Evolutionary conservation across 2,888 invertebrate species (phyloP).

Genomic region (Onchidella celtica): DNA sequence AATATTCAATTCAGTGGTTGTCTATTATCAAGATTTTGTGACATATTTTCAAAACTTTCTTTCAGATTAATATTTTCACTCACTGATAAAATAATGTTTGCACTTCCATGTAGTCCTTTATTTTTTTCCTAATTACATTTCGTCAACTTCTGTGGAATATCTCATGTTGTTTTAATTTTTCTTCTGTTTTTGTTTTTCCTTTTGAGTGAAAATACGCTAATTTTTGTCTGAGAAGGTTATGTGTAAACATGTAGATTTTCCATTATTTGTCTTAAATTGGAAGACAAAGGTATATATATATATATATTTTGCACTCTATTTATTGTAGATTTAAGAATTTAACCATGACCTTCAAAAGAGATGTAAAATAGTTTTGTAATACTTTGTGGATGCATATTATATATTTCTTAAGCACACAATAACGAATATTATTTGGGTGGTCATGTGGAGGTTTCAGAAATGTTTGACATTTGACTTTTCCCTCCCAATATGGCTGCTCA

Average conservation of each 20-base stretch:
- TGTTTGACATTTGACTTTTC: no score
- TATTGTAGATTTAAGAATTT: slow-evolving; percentile 16
- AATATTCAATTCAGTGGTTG: slow-evolving; percentile 34
- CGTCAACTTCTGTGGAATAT: neutral
- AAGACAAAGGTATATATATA: slow-evolving; percentile 35
- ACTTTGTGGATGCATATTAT: slow-evolving; percentile 8
- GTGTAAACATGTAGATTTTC: neutral
- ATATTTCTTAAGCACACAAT: neutral
- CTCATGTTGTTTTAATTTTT: neutral
- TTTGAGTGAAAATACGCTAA: neutral
- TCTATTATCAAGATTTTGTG: slow-evolving; percentile 15
- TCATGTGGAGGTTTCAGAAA: neutral
- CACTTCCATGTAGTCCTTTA: slow-evolving; percentile 7
- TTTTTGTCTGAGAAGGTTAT: neutral
- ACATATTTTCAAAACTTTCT: slow-evolving; percentile 35
- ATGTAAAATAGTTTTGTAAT: slow-evolving; percentile 12
- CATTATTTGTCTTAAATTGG: neutral
- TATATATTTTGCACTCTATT: slow-evolving; percentile 40
- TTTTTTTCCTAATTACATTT: neutral
- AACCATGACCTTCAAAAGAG: neutral
- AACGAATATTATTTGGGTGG: neutral
- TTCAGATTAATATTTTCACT: slow-evolving; percentile 25
- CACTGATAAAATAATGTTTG: neutral
- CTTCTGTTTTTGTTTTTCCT: no score
- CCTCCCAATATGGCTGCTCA: no score